Evolutionary conservation across 2,797 vertebrate genomes (phyloP).

Genomic region (Danio albolineatus): DNA sequence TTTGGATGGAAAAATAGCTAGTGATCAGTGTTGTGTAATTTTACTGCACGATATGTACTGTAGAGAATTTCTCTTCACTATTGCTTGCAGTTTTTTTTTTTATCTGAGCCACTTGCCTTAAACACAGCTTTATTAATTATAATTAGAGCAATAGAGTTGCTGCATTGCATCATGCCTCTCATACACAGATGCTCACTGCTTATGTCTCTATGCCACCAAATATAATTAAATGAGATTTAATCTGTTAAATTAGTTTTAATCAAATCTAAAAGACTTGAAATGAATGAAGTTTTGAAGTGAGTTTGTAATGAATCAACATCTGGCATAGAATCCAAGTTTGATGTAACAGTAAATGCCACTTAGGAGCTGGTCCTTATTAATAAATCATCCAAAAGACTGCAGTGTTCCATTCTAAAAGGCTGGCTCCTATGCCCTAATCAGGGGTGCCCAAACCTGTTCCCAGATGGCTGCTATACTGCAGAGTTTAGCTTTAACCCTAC

Average conservation of each 20-base stretch:
- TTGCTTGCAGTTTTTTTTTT: conserved; percentile 6
- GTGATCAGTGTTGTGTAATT: not conserved
- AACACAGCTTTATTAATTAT: not conserved
- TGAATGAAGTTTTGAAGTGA: not conserved
- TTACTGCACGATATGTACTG: not conserved
- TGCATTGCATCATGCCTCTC: not conserved
- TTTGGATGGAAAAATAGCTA: too few species aligned
- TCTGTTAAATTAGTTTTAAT: too few species aligned
- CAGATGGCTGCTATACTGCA: too few species aligned
- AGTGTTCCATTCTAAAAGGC: too few species aligned
- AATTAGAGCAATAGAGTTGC: not conserved
- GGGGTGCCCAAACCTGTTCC: too few species aligned
- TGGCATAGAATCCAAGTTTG: not conserved
- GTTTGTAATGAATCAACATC: not conserved
- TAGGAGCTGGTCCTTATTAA: not conserved
- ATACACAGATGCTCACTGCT: not conserved
- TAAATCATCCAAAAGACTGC: not conserved
- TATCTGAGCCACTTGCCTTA: not conserved
- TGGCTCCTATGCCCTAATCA: too few species aligned
- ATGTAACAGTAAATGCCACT: not conserved
- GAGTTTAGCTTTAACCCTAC: too few species aligned
- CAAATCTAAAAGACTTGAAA: too few species aligned
- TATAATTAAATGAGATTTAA: not conserved
- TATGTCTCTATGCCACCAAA: not conserved
- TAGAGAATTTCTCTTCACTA: not conserved